Base-by-base conservation (phyloP, 92 coral and sea anemone species). In the Palythoa heliodiscus region DNA sequence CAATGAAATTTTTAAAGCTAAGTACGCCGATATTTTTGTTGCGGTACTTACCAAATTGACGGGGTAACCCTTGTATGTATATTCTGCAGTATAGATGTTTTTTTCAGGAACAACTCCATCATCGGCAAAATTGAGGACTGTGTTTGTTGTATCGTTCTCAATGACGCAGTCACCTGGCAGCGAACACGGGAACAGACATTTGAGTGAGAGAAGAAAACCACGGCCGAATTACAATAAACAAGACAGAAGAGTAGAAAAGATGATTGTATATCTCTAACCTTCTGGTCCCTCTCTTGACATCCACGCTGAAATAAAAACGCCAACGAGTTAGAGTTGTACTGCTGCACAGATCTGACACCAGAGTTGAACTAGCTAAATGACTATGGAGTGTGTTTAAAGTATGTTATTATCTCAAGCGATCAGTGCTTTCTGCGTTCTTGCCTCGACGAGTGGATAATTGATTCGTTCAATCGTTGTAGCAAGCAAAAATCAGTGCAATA, bases 241-340 rank as follows among this genome's bases (percentile, higher is more conserved):
- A 87, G 83, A 38, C 35, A 74, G 75, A 43, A 54, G 52, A 7
- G 8, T 52, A 67, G 53, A 39, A 54, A 55, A 13, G 25, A 35
- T 43, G 39, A 19, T 39, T 16, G n/a, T 23, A 82, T 40, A 69
- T 67, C 9, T 5, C 87, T 82, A 82, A 95, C 99, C 99, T 94
- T 96, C 99, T 17, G 99, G 99, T 19, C 98, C 98, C 79, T 96
- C 99, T 69, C 99, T 89, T 43, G 99, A 96, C 75, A 96, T 91
- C 99, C 99, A 96, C 73, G 99, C 99, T 96, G 88, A 77, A 94
- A 90, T 38, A 71, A 69, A 58, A 64, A 60, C 52, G 64, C 76
- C 67, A 90, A 55, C 82, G 29, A 86, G 60, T 54, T 38, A 57
- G 87, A 77, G 71, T 48, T 69, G 70, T 77, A 78, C 39, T 22